Evolutionary conservation across 1,140 invertebrate genomes (phyloP).

Genomic region (Adoxophyes honmai): DNA sequence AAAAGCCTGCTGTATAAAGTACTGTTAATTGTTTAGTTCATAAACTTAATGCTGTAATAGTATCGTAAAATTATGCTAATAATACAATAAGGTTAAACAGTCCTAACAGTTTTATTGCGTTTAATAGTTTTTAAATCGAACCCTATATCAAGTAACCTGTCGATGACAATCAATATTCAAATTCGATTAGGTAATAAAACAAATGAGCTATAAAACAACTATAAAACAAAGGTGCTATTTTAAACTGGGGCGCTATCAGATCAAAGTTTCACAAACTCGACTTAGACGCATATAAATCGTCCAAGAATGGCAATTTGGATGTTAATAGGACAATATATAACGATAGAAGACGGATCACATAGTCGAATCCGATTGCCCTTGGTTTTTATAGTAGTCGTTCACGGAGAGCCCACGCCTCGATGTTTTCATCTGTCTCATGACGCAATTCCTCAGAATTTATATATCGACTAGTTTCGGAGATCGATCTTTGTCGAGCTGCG

Average conservation of each 20-base stretch:
- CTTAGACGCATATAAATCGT: constrained; percentile 20
- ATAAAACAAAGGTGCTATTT: constrained; percentile 4
- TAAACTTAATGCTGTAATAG: too few species aligned
- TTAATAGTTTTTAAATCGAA: background rate
- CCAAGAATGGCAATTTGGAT: constrained; percentile 26
- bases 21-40: too few species aligned
- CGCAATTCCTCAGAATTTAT: constrained; percentile 47
- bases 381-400: constrained; percentile 55
- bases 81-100: too few species aligned
- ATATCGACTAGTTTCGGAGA: constrained; percentile 48
- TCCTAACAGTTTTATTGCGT: background rate
- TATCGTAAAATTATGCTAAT: too few species aligned
- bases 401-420: constrained; percentile 21
- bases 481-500: constrained; percentile 32
- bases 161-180: background rate
- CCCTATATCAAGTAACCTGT: background rate
- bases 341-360: constrained; percentile 23
- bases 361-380: constrained; percentile 36
- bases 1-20: too few species aligned
- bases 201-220: background rate
- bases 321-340: constrained; percentile 42
- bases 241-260: constrained; percentile 11
- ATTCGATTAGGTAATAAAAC: constrained; percentile 3
- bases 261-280: constrained; percentile 7
- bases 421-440: constrained; percentile 29